A percentile compares a stretch with the other conserved stretches of the same genome.
Conservation (phyloP, 2,113 vertebrate species). For the Siniperca knerii region DNA sequence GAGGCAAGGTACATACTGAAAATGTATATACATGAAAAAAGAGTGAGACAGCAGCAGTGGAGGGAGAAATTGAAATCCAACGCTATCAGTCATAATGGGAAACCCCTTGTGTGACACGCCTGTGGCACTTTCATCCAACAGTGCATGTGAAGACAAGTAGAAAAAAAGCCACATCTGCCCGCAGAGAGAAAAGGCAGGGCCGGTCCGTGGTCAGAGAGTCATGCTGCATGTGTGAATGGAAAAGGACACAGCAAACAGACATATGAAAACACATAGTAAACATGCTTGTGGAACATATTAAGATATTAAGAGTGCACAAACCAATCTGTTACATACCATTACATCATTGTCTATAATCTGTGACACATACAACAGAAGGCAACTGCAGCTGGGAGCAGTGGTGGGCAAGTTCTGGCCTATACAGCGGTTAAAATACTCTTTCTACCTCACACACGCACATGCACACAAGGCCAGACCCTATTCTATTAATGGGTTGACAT, state of each 20-base stretch:
- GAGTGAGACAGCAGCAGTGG: conserved; percentile 14
- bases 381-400: neutral
- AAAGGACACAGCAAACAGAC: conserved; percentile 38
- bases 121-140: conserved; percentile 45
- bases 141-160: conserved; percentile 53
- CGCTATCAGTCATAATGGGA: conserved; percentile 43
- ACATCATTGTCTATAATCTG: conserved; percentile 35
- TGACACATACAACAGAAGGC: too few species aligned
- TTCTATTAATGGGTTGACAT: conserved; percentile 22
- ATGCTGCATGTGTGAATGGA: conserved; percentile 11
- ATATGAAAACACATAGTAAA: conserved; percentile 1
- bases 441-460: conserved; percentile 11
- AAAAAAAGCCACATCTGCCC: conserved; percentile 46
- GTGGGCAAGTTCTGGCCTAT: conserved; percentile 4
- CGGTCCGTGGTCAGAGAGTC: neutral
- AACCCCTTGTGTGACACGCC: conserved; percentile 46
- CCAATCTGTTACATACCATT: conserved; percentile 14
- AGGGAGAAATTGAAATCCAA: conserved; percentile 42
- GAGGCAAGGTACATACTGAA: neutral
- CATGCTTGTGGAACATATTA: neutral
- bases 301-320: neutral
- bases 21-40: conserved; percentile 15
- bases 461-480: neutral
- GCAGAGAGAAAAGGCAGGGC: conserved; percentile 17
- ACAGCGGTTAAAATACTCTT: conserved; percentile 2